Base-by-base conservation (phyloP, 2,888 invertebrate species). In the Beris chalybata region DNA sequence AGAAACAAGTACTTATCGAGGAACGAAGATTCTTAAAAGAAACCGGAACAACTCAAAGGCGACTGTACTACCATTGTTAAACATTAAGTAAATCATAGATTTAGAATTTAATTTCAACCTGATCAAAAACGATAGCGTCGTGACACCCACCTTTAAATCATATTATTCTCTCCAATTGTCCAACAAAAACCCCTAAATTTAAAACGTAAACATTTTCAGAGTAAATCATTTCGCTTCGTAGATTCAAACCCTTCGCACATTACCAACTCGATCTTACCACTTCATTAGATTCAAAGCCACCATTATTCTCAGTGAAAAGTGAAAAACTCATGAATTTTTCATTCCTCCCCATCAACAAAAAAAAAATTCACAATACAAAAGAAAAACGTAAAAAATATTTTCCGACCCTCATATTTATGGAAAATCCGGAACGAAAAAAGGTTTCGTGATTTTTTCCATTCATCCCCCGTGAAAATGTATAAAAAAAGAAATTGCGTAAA, bases 401-500 rank as follows among this genome's bases (percentile, higher is more conserved):
- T 58, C 50, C 50, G 29, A 58, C 45, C 58, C 58, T 47, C 47
- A 52, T 52, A 22, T 22, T 29, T n/a, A 22, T 13, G 6, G 44
- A 48, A 31, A 47, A 32, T 59, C 59, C 31, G 32, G 47, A 47
- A 47, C 45, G 50, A 48, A 32, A 59, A 48, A 59, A 48, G 13
- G 31, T 4, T 7, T 32, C 4, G n/a, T 32, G 13, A 9, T 59
- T 5, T 59, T 59, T 59, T 59, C 31, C 48, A 48, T 59, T 59
- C 59, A 59, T 59, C 12, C 13, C 13, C 31, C 47, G 22, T 22
- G 22, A 22, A 22, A 22, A 22, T 3, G 22, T 22, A 59, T 32
- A 32, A 48, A 31, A 15, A 59, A 59, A n/a, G n/a, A 59, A 59
- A 59, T 59, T 59, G 59, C 59, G 59, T 31, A 59, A 59, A 59